Conservation (phyloP, 2,888 invertebrate genomes). For the Leptinotarsa juncta region DNA sequence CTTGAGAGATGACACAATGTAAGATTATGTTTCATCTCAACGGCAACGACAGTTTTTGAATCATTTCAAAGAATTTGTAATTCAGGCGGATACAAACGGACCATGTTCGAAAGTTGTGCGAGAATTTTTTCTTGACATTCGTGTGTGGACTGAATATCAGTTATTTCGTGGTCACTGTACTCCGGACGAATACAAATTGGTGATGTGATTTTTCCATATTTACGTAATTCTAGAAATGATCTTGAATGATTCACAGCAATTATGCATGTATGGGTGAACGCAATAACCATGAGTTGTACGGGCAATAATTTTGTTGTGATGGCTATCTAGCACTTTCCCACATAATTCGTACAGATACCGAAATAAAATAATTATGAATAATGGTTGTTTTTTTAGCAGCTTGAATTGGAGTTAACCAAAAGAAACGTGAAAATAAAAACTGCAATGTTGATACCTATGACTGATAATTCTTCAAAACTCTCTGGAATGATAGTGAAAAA, state of each 20-base stretch:
- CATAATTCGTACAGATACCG: not conserved
- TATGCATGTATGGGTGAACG: conserved; percentile 3
- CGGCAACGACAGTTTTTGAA: conserved; percentile 32
- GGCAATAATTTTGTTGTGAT: not conserved
- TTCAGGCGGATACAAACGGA: conserved; percentile 36
- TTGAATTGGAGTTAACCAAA: not conserved
- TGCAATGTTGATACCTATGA: no score
- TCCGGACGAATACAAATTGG: conserved; percentile 31
- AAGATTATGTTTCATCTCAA: conserved; percentile 29
- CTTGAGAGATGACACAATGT: conserved; percentile 35
- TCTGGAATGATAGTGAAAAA: no score
- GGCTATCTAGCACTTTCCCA: not conserved
- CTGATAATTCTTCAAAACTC: no score
- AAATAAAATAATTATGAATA: not conserved
- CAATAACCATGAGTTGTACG: not conserved
- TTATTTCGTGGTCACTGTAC: conserved; percentile 31
- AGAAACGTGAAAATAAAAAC: no score
- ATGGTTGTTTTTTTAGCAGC: not conserved
- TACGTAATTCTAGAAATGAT: conserved; percentile 16
- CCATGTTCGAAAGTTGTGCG: conserved; percentile 27
- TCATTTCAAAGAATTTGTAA: conserved; percentile 37
- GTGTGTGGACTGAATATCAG: conserved; percentile 36
- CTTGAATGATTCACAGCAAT: not conserved
- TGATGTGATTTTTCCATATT: conserved; percentile 29
- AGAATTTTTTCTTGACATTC: conserved; percentile 32